Percentiles rank a stretch among this genome's conserved stretches.
These are phyloP conservation scores for Equus przewalskii DNA, from an alignment of 2,113 vertebrate species.

Conservation along the genomic window DNA sequence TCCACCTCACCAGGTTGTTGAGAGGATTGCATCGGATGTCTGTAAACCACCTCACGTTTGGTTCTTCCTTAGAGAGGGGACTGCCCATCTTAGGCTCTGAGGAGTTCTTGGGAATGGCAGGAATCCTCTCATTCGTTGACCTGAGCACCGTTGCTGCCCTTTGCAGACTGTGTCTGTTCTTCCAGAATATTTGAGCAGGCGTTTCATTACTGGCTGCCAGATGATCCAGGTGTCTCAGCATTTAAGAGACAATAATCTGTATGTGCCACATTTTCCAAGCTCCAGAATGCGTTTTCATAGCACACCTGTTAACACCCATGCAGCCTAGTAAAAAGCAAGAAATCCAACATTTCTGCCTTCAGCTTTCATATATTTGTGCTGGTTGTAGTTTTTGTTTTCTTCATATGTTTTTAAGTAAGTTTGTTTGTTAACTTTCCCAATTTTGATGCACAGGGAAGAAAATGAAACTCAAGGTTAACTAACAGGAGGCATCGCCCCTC, in stretches of 20 bases:
- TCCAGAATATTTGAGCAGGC: neutral
- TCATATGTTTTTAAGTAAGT: slow-evolving; percentile 4
- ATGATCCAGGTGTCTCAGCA: neutral
- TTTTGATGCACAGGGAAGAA: neutral
- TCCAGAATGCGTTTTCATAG: neutral
- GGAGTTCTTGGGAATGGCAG: neutral
- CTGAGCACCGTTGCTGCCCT: neutral
- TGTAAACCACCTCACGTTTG: accelerated
- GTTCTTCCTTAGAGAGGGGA: neutral
- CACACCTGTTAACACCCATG: accelerated
- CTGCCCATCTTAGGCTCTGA: neutral
- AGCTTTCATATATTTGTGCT: neutral
- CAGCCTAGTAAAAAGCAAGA: neutral
- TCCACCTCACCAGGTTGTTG: too few species aligned
- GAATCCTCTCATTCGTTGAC: neutral
- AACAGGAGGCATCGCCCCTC: neutral
- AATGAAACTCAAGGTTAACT: neutral
- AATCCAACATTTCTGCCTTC: neutral
- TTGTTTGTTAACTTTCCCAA: neutral
- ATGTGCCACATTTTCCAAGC: neutral
- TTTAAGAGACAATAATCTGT: neutral
- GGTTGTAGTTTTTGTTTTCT: neutral
- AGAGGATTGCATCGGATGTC: neutral
- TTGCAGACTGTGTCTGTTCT: neutral
- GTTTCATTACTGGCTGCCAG: neutral